phyloP scores from a whole-genome alignment of 2,113 vertebrate genomes.

The Actenoides hombroni region DNA sequence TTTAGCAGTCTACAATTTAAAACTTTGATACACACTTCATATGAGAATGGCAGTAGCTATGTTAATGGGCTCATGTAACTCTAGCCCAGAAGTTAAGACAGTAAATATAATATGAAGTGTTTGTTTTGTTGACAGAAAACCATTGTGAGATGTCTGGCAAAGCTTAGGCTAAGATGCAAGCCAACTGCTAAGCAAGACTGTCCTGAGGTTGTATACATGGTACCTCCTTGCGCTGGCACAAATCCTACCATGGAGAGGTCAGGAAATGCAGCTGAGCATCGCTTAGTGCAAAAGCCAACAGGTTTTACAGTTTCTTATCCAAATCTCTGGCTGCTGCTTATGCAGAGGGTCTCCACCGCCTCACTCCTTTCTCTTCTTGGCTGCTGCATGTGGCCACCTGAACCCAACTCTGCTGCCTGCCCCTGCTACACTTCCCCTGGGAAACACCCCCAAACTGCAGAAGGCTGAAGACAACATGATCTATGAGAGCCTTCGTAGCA shows the following conservation, averaged over 20 bases:
- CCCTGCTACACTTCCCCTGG: background rate
- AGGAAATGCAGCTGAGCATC: background rate
- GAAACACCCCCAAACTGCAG: background rate
- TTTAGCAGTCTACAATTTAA: background rate
- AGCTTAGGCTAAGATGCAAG: background rate
- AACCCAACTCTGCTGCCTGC: background rate
- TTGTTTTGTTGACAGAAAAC: background rate
- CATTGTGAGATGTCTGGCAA: background rate
- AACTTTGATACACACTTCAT: background rate
- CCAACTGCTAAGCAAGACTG: background rate
- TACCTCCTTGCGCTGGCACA: background rate
- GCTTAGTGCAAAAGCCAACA: background rate
- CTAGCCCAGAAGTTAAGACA: background rate
- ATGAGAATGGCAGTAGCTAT: background rate
- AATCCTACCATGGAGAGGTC: background rate
- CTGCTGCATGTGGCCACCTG: background rate
- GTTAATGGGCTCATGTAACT: background rate
- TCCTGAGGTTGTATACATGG: background rate
- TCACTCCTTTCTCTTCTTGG: background rate
- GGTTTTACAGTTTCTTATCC: background rate
- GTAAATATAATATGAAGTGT: background rate
- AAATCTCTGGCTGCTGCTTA: background rate
- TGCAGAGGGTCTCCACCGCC: fast-evolving
- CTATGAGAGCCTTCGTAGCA: background rate
- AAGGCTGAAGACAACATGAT: background rate